Percentiles rank a stretch among this genome's conserved stretches.
Conservation (phyloP, 2,113 vertebrate genomes). For the Toxotes jaculatrix region DNA sequence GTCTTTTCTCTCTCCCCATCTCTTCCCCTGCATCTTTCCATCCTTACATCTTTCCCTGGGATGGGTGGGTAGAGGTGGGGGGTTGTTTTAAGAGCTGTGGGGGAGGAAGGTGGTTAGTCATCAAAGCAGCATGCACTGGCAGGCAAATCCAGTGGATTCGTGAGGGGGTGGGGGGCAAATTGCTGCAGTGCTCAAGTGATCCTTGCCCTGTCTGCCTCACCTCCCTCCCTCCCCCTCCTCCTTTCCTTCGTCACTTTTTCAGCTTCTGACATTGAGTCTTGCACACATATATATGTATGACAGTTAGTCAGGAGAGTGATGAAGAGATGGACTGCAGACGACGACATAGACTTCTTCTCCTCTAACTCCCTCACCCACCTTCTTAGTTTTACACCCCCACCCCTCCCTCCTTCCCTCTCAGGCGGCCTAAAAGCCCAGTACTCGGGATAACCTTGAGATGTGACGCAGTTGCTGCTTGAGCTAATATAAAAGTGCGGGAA, state of each 20-base stretch:
- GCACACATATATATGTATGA: neutral
- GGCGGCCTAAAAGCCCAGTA: conserved; percentile 41
- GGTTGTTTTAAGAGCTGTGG: conserved; percentile 30
- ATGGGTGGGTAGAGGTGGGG: conserved; percentile 17
- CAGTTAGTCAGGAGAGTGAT: neutral
- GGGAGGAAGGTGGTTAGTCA: conserved; percentile 66
- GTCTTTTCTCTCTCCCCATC: neutral
- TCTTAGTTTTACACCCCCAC: conserved; percentile 5
- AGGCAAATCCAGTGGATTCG: conserved; percentile 47
- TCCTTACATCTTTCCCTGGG: conserved; percentile 23
- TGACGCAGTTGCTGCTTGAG: conserved; percentile 69
- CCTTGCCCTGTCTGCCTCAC: conserved; percentile 24
- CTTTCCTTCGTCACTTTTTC: neutral
- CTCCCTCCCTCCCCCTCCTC: neutral
- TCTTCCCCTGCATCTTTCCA: conserved; percentile 30
- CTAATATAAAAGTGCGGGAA: conserved; percentile 29
- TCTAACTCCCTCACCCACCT: conserved; percentile 23
- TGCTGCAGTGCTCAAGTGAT: conserved; percentile 76
- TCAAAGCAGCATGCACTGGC: conserved; percentile 53
- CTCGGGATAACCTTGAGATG: conserved; percentile 76
- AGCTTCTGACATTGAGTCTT: conserved; percentile 13
- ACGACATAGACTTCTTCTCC: conserved; percentile 6
- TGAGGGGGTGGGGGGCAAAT: conserved; percentile 30
- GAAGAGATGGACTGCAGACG: conserved; percentile 31
- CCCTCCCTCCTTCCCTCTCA: neutral